Base-by-base conservation (phyloP, 1,140 invertebrate species). In the Helicoverpa armigera region DNA sequence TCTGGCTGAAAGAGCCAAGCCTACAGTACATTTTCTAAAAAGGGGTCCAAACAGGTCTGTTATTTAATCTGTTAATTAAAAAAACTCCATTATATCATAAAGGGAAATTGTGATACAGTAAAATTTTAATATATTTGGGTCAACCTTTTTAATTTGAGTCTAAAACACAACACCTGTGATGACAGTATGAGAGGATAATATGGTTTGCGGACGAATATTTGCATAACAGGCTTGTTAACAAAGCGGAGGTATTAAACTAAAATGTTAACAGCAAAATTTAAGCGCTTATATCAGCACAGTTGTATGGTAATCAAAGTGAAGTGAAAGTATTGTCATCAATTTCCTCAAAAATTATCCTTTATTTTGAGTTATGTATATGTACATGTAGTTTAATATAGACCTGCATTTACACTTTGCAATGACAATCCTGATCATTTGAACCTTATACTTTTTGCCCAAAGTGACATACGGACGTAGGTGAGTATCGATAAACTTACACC, bases 161-260 rank as follows among this genome's bases (percentile, higher is more conserved):
- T 61, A 61, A 63, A 61, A 75, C 35, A 48, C 23, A 54, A 51
- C 73, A 75, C 73, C 73, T 75, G 73, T 75, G 73, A 43, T 58
- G 16, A 56, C 43, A 61, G 63, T 63, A 61, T 61, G 12, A 48
- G 31, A 60, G 58, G n/a, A 75, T 31, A 48, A 63, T 61, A 75
- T 75, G 58, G 53, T 75, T 75, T 75, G 18, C 56, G 58, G 56
- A 60, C 58, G n/a, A 14, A 75, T 12, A 75, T 75, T 75, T 75
- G 58, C 73, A 75, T 75, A 75, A 75, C 50, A 50, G 58, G 50
- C 53, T 58, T 58, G 23, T 74, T 67, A 18, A 67, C 35, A 67
- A 48, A 67, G 43, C 63, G n/a, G n/a, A 48, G 63, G n/a, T 65
- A 65, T 43, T 43, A 65, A 13, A 43, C 61, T 65, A 43, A 43